Evolutionary conservation across 1,140 invertebrate species (phyloP).

Genomic region (Cotesia vestalis): DNA sequence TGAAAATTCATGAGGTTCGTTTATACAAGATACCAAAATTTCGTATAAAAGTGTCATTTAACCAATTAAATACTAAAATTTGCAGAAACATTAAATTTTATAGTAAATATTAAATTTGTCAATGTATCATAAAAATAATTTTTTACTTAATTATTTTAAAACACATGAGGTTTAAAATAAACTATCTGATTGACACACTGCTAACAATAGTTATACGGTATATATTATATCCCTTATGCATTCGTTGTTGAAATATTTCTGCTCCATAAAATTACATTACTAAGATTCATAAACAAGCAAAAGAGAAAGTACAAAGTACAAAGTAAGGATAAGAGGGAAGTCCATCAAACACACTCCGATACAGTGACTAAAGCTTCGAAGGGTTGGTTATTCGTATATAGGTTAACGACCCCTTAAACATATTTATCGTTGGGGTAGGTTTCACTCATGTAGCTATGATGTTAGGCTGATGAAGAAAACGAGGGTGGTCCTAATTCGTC

Average conservation of each 20-base stretch:
- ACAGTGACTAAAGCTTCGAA: slow-evolving; percentile 39
- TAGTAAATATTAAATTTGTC: too few relatives aligned
- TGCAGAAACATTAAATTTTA: too few relatives aligned
- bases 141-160: too few relatives aligned
- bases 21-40: slow-evolving; percentile 1
- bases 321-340: slow-evolving; percentile 18
- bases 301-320: slow-evolving; percentile 8
- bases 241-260: slow-evolving; percentile 23
- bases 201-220: too few relatives aligned
- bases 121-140: too few relatives aligned
- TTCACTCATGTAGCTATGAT: slow-evolving; percentile 19
- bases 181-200: too few relatives aligned
- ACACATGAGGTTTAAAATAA: too few relatives aligned
- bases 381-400: slow-evolving; percentile 38
- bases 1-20: slow-evolving; percentile 22
- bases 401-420: slow-evolving; percentile 51
- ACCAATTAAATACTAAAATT: too few relatives aligned
- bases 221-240: slow-evolving; percentile 14
- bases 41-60: too few relatives aligned
- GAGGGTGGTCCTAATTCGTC: slow-evolving; percentile 55
- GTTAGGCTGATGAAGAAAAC: slow-evolving; percentile 44
- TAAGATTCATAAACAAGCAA: slow-evolving; percentile 3
- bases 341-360: slow-evolving; percentile 22
- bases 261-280: slow-evolving; percentile 17
- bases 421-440: slow-evolving; percentile 57